These are phyloP conservation scores for Garrulus glandarius DNA, from an alignment of 2,797 vertebrate genomes.

Conservation along the genomic window DNA sequence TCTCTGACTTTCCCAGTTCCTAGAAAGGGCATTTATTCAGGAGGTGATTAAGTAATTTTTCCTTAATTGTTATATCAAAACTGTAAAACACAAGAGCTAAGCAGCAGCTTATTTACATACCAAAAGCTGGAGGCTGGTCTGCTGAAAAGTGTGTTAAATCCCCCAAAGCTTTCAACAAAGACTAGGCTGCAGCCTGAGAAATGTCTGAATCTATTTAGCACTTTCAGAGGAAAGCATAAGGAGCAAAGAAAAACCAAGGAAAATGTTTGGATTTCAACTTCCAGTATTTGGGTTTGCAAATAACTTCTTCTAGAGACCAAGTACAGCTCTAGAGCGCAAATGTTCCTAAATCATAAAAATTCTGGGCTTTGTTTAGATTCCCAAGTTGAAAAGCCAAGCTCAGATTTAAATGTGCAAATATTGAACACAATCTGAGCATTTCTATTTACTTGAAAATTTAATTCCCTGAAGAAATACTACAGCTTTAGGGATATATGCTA, in stretches of 20 bases:
- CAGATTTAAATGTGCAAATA: background rate
- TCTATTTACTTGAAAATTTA: background rate
- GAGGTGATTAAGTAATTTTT: background rate
- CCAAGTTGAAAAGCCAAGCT: background rate
- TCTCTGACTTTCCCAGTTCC: background rate
- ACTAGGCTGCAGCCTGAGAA: background rate
- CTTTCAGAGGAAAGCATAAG: conserved; percentile 15
- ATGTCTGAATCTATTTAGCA: background rate
- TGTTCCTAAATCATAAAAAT: background rate
- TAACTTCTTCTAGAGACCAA: background rate
- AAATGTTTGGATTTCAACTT: conserved; percentile 43
- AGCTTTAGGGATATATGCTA: background rate
- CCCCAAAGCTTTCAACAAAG: background rate
- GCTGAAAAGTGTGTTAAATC: background rate
- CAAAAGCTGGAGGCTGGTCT: background rate
- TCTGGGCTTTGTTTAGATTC: background rate
- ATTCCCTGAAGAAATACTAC: background rate
- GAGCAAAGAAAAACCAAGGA: conserved; percentile 7
- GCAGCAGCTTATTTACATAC: conserved; percentile 3
- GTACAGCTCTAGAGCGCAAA: background rate
- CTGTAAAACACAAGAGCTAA: background rate
- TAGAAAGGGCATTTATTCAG: background rate
- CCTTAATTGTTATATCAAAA: background rate
- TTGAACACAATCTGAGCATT: background rate
- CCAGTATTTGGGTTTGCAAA: background rate